A percentile compares a stretch with the other conserved stretches of the same genome.
These are phyloP conservation scores for Eristalis arbustorum DNA, from an alignment of 2,888 invertebrate genomes.

Conservation along the genomic window DNA sequence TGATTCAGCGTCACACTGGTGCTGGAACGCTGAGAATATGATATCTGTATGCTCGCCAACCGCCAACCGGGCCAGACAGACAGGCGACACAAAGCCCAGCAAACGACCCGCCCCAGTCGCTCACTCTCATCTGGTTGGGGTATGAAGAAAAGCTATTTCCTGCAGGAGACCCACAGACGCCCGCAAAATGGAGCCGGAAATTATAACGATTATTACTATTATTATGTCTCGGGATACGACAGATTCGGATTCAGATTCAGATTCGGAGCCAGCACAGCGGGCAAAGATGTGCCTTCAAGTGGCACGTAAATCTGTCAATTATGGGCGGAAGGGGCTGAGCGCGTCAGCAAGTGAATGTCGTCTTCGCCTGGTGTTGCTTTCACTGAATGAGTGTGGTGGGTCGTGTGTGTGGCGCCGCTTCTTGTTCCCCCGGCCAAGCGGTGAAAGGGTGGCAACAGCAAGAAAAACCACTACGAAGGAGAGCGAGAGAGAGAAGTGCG, in stretches of 20 bases:
- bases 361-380: conserved; percentile 3
- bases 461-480: not conserved
- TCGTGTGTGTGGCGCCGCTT: not conserved
- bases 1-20: conserved; percentile 41
- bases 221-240: conserved; percentile 35
- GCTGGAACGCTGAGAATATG: conserved; percentile 24
- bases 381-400: not conserved
- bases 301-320: conserved; percentile 62
- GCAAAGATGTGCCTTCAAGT: conserved; percentile 21
- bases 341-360: conserved; percentile 37
- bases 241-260: not conserved
- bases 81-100: not conserved
- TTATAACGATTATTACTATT: conserved; percentile 57
- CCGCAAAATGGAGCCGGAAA: conserved; percentile 30
- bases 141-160: conserved; percentile 29
- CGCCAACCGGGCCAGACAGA: conserved; percentile 38
- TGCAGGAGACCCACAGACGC: conserved; percentile 23
- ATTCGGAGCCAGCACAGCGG: conserved; percentile 11
- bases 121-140: not conserved
- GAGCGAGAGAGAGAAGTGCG: conserved; percentile 6
- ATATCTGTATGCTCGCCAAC: conserved; percentile 24
- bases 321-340: conserved; percentile 11
- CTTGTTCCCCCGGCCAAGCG: not conserved
- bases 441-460: not conserved
- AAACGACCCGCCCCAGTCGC: not conserved